Evolutionary conservation across 2,113 vertebrate species (phyloP).

Genomic region (Charina bottae): DNA sequence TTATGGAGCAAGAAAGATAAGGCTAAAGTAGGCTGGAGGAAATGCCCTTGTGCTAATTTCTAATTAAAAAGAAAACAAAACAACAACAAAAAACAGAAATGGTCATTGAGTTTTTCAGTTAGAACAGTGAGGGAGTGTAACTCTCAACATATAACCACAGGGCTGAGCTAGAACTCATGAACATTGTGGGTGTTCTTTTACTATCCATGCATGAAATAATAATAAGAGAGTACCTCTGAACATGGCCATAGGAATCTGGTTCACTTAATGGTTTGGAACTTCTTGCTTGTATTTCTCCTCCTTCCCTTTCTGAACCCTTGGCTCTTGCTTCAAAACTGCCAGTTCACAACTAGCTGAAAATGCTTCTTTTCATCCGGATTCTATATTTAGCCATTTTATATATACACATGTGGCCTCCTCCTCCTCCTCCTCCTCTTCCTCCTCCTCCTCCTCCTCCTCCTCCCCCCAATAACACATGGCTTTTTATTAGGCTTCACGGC

Average conservation of each 20-base stretch:
- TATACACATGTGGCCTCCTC: background rate
- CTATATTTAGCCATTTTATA: background rate
- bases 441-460: too few species aligned
- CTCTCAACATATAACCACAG: background rate
- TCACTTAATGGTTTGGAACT: background rate
- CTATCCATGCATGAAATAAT: background rate
- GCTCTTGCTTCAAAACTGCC: background rate
- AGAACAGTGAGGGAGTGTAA: constrained; percentile 38
- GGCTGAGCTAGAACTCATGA: background rate
- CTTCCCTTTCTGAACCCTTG: background rate
- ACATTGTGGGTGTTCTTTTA: background rate
- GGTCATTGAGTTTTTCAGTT: background rate
- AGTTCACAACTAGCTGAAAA: background rate
- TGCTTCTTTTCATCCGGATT: background rate
- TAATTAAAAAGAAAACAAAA: constrained; percentile 31
- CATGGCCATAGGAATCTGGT: background rate
- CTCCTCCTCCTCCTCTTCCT: too few species aligned
- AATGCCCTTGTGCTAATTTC: constrained; percentile 49
- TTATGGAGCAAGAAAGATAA: constrained; percentile 49
- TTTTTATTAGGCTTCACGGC: background rate
- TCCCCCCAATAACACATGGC: background rate
- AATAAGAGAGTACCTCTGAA: background rate
- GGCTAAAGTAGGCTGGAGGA: constrained; percentile 30
- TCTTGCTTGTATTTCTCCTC: background rate
- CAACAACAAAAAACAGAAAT: constrained; percentile 14